These are phyloP conservation scores for Collichthys lucidus DNA, from an alignment of 2,113 vertebrate species.

Conservation along the genomic window DNA sequence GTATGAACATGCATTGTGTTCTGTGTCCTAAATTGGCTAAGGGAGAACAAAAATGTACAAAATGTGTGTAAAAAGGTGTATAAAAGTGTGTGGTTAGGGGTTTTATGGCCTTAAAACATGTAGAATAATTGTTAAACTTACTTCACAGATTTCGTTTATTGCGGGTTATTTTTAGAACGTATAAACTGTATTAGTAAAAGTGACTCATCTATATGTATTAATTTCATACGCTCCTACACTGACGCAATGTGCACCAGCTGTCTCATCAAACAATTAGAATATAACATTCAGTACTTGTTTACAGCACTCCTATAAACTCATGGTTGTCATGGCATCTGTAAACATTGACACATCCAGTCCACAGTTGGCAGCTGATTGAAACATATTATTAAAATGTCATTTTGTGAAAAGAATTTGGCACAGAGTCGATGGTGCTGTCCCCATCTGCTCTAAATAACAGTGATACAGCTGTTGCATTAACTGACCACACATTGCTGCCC, in stretches of 20 bases:
- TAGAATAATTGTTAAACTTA: too few relatives aligned
- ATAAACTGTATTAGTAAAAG: too few relatives aligned
- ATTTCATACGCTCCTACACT: too few relatives aligned
- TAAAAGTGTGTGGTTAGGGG: too few relatives aligned
- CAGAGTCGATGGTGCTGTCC: neutral
- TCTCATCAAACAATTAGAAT: neutral
- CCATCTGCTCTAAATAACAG: neutral
- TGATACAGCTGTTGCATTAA: neutral
- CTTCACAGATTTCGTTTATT: too few relatives aligned
- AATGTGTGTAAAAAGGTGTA: too few relatives aligned
- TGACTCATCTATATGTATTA: too few relatives aligned
- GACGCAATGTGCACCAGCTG: neutral
- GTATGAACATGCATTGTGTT: too few relatives aligned
- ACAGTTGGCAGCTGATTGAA: neutral
- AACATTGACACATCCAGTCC: neutral
- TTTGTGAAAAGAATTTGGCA: neutral
- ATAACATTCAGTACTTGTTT: neutral
- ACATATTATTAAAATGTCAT: conserved; percentile 4
- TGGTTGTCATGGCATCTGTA: neutral
- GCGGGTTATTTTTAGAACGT: too few relatives aligned
- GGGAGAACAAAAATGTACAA: too few relatives aligned
- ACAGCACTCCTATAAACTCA: neutral
- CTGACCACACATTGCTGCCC: neutral
- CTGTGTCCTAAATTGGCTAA: too few relatives aligned
- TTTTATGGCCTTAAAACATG: too few relatives aligned